Evolutionary conservation across 2,113 vertebrate species (phyloP), one percentile per base, ranked within the genome.

Genomic region (Mastomys coucha): DNA sequence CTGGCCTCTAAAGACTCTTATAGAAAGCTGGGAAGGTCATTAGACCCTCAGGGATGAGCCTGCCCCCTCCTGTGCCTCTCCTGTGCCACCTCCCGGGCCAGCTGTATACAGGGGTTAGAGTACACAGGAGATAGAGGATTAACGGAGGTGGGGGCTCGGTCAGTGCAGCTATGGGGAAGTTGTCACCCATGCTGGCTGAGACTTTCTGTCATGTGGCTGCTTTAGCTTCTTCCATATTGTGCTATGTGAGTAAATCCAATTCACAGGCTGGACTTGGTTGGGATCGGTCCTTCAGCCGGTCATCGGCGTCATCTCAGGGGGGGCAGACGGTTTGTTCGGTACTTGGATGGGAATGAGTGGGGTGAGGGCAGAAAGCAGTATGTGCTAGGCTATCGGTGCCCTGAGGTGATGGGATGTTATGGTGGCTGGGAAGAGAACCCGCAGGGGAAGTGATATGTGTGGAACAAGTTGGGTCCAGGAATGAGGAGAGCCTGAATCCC

Each of bases 391-490:
- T 1, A 31, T 20, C 60, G 19, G 22, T 13, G 13, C 45, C 26
- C 19, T 22, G 28, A 9, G 2, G 28, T 2, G 16, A 22, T 0
- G 7, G 76, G 36, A 16, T 16, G 33, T 26, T 75, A 75, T 22
- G 28, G 4, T 2, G 45, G 13, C 49, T 0, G 10, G 0, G 81
- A 2, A 16, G 1, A 36, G 3, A 20, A 2, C 36, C 16, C 1
- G 10, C 4, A 1, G 3, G 0, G 26, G 80, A 2, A n/a, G 5
- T 1, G 6, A 13, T 4, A 11, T 0, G 49, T n/a, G 7, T 0
- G 42, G 28, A 33, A 19, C 39, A 2, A 53, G 7, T 31, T 0
- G 6, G n/a, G 24, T 31, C n/a, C 49, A 42, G 16, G 53, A 24
- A 20, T 31, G 13, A 2, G 58, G 0, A 7, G 0, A 2, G 5